Conservation (phyloP, 2,113 vertebrate genomes). For the Chlorodrepanis virens region DNA sequence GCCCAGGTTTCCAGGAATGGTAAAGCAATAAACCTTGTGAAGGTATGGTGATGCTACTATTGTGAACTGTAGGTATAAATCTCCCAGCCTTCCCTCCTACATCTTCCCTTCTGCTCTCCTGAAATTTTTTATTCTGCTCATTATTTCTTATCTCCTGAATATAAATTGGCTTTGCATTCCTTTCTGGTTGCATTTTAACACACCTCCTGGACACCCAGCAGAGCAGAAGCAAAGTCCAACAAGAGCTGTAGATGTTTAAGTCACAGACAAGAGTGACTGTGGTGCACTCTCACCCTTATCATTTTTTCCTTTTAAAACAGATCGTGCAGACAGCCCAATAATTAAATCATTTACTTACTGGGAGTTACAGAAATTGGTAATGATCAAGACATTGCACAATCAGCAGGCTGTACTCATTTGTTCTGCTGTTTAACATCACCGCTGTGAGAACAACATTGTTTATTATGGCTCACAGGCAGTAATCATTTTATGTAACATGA, state of each 20-base stretch:
- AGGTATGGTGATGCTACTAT: neutral
- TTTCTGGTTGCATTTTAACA: neutral
- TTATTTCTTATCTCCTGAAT: neutral
- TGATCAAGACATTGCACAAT: conserved; percentile 33
- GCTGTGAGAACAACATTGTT: conserved; percentile 63
- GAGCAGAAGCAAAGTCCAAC: neutral
- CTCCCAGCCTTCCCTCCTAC: neutral
- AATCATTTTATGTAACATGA: conserved; percentile 76
- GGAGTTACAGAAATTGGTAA: conserved; percentile 4
- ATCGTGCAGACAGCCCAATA: neutral
- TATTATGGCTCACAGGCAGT: conserved; percentile 76
- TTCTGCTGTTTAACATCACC: conserved; percentile 59
- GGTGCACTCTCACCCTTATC: neutral
- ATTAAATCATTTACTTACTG: conserved; percentile 43
- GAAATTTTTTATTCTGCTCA: neutral
- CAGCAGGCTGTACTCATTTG: conserved; percentile 63
- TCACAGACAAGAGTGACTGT: neutral
- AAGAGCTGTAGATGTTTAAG: neutral
- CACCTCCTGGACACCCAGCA: neutral
- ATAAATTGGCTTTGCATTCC: neutral
- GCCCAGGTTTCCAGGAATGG: neutral
- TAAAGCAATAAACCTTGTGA: neutral
- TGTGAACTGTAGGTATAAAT: neutral
- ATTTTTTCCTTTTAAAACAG: neutral
- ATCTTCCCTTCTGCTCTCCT: neutral